Conservation (phyloP, 2,797 vertebrate genomes). For the Cyclura pinguis region DNA sequence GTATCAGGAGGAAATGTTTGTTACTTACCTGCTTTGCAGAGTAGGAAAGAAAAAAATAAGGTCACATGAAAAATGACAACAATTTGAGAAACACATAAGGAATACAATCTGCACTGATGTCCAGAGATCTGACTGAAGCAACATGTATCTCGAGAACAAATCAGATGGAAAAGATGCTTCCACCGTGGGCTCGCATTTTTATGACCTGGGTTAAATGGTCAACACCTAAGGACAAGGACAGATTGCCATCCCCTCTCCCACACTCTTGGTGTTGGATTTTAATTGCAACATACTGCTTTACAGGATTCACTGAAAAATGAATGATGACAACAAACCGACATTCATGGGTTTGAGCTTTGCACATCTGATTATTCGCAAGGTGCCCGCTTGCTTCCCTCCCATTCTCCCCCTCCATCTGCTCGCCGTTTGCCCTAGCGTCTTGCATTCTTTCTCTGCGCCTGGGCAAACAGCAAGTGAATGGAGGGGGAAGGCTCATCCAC, state of each 20-base stretch:
- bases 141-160: background rate
- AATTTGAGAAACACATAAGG: background rate
- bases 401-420: too few species aligned
- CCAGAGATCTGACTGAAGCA: background rate
- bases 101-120: too few species aligned
- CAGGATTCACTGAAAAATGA: background rate
- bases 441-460: too few species aligned
- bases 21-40: background rate
- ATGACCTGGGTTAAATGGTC: background rate
- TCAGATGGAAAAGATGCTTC: background rate
- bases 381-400: too few species aligned
- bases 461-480: too few species aligned
- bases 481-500: too few species aligned
- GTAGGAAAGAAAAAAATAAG: background rate
- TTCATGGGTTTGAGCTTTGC: too few species aligned
- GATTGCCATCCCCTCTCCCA: background rate
- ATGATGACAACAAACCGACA: background rate
- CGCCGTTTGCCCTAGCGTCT: too few species aligned
- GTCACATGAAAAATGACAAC: background rate
- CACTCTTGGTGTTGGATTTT: background rate
- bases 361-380: too few species aligned
- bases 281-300: background rate
- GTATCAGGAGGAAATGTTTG: background rate
- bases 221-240: background rate
- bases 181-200: background rate